Evolutionary conservation across 2,888 invertebrate genomes (phyloP), one percentile per base, ranked within the genome.

Genomic region (Oligia fasciuncula): DNA sequence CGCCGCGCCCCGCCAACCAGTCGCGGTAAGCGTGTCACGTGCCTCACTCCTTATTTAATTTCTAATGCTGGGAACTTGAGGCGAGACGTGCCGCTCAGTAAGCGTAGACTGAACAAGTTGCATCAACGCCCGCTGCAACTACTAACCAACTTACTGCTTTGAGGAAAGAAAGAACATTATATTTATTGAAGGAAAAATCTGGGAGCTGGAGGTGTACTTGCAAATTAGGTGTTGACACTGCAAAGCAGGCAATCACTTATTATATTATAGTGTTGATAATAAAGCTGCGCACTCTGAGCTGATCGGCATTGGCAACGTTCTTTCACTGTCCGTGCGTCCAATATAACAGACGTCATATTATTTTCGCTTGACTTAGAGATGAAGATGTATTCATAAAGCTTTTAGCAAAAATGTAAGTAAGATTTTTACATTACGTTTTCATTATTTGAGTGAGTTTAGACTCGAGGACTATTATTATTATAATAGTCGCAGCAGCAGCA

Each of bases 1-100:
- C 62, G 9, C 49, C 23, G 51, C 40, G 40, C 40, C 17, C 60
- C 19, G 2, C 19, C 49, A 6, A 14, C 57, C 29, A 35, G 57
- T 29, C 54, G 57, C 75, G 67, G 69, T 76, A 62, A 80, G 72
- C 82, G 71, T 49, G 75, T 75, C 87, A 88, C 87, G 87, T 79
- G 75, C 84, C 69, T 43, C 70, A 23, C 63, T 65, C 79, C 77
- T 84, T 86, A 84, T 86, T 86, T 88, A 88, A 87, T 86, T 86
- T 84, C 74, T 82, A 82, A 74, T 67, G 80, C 73, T 65, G 49
- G 76, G 46, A 77, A 79, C 76, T 88, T 80, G 60, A 66, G 73
- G 78, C 63, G 13, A 70, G 72, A 81, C 87, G 88, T 84, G 86
- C 76, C 51, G 62, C 43, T 49, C 66, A 66, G 67, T 40, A 29